Evolutionary conservation across 2,797 vertebrate genomes (phyloP).

Genomic region (Scomberomorus guttatus): DNA sequence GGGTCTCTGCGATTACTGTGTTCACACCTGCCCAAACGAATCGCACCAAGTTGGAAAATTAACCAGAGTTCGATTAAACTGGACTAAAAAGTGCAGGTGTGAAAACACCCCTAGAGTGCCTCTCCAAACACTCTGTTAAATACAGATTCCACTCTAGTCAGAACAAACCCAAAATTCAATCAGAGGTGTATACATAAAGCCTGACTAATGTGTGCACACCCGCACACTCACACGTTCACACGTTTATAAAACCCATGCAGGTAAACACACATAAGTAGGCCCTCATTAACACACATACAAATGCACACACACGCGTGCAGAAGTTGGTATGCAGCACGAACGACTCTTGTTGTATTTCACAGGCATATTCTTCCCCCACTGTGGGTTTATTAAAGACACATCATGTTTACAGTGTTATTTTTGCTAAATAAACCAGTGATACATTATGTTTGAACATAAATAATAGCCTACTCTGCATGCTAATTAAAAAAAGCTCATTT

Average conservation of each 20-base stretch:
- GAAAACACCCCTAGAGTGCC: conserved; percentile 18
- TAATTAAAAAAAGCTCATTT: conserved; percentile 40
- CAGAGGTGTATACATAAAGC: conserved; percentile 49
- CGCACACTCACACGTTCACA: conserved; percentile 12
- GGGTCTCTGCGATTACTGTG: too few species aligned
- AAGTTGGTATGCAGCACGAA: conserved; percentile 15
- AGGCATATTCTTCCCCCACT: conserved; percentile 36
- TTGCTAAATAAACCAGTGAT: conserved; percentile 36
- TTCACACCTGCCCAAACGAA: too few species aligned
- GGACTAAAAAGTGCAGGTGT: too few species aligned
- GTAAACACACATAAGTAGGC: conserved; percentile 5
- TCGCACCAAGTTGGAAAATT: too few species aligned
- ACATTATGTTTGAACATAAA: conserved; percentile 46
- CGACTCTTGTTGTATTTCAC: conserved; percentile 26
- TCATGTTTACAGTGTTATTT: conserved; percentile 43
- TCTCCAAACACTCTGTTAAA: conserved; percentile 65
- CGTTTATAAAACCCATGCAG: conserved; percentile 20
- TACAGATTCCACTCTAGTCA: conserved; percentile 63
- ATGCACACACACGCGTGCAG: conserved; percentile 20
- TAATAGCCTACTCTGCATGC: conserved; percentile 9
- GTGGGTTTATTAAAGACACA: conserved; percentile 51
- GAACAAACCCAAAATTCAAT: conserved; percentile 66
- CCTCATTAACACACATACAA: conserved; percentile 23
- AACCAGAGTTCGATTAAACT: too few species aligned
- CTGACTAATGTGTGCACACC: conserved; percentile 39